phyloP scores from a whole-genome alignment of 2,797 vertebrate genomes.

The Neosalanx taihuensis region DNA sequence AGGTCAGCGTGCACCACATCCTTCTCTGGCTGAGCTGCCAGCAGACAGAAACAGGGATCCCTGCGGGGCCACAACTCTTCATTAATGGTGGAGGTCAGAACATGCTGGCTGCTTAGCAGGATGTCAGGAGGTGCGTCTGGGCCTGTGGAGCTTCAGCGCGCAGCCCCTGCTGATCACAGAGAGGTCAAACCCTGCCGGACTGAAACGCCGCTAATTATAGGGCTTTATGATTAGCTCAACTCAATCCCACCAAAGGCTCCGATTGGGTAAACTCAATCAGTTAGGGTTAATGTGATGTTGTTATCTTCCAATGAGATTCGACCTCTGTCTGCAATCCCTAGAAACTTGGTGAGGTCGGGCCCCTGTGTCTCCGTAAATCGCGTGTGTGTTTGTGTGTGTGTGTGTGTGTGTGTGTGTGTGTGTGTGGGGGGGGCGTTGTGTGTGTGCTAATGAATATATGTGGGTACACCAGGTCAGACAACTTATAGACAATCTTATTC shows the following conservation, averaged over 20 bases:
- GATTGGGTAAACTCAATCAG: constrained; percentile 36
- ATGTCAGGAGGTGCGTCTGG: constrained; percentile 32
- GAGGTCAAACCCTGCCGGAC: constrained; percentile 29
- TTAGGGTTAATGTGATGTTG: constrained; percentile 32
- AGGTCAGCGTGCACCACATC: not conserved
- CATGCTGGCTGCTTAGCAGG: constrained; percentile 36
- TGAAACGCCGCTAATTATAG: constrained; percentile 36
- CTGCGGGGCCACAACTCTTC: constrained; percentile 38
- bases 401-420: not conserved
- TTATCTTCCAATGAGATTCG: constrained; percentile 29
- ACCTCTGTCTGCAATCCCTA: constrained; percentile 18
- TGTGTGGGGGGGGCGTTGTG: constrained; percentile 7
- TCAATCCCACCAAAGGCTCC: constrained; percentile 24
- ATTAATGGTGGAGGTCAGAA: constrained; percentile 48
- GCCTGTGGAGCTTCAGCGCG: constrained; percentile 34
- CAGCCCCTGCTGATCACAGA: constrained; percentile 27
- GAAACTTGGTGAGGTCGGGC: not conserved
- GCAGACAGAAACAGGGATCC: not conserved
- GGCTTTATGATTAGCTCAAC: constrained; percentile 20
- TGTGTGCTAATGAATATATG: not conserved
- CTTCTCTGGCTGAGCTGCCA: not conserved
- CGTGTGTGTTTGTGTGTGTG: not conserved
- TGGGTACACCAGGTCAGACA: not conserved
- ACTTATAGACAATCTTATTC: no score
- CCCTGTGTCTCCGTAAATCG: not conserved